Conservation (phyloP, 2,113 vertebrate genomes). For the human (Homo sapiens) region GRCh38 chr11:119148001-119148500, state of each 20-base stretch:
- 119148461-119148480: background rate
- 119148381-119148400: background rate
- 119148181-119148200: constrained; percentile 44
- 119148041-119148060: background rate
- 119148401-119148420: background rate
- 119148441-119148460: background rate
- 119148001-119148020: background rate
- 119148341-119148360: background rate
- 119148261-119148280: background rate
- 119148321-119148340: background rate
- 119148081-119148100: constrained; percentile 56
- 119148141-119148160: background rate
- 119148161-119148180: background rate
- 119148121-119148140: background rate
- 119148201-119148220: constrained; percentile 42
- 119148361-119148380: background rate
- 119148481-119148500: background rate
- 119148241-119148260: constrained; percentile 25
- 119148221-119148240: constrained; percentile 45
- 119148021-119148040: background rate
- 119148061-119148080: accelerated
- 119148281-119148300: background rate
- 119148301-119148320: background rate
- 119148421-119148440: background rate
- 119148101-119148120: background rate